phyloP scores from a whole-genome alignment of 2,888 invertebrate species.

The Asteroscopus sphinx region DNA sequence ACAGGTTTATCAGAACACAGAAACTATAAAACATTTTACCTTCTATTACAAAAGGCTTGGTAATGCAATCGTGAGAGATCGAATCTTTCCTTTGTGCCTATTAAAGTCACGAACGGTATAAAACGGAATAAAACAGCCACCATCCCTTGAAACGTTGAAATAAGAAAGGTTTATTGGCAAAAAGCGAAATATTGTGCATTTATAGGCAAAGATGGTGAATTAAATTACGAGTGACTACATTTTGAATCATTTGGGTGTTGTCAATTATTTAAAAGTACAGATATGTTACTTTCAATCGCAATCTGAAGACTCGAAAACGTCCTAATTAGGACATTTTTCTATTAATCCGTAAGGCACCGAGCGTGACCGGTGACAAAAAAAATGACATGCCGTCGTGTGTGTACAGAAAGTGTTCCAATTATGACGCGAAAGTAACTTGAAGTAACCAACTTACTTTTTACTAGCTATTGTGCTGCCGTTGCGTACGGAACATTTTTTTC shows the following conservation, averaged over 20 bases:
- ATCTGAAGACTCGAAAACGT: no score
- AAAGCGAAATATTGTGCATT: not conserved
- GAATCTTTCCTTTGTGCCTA: constrained; percentile 12
- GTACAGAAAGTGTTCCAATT: no score
- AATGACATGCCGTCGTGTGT: no score
- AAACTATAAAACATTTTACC: not conserved
- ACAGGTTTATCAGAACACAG: no score
- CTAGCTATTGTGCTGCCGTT: no score
- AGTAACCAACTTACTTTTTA: no score
- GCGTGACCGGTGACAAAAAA: no score
- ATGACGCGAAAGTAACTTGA: no score
- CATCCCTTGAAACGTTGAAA: constrained; percentile 3
- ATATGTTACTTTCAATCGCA: no score
- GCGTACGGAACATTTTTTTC: no score
- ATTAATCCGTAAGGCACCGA: no score
- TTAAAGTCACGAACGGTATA: not conserved
- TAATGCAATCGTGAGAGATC: constrained; percentile 5
- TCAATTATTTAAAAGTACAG: not conserved
- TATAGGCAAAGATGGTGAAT: not conserved
- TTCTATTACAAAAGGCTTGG: not conserved
- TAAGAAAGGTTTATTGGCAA: constrained; percentile 10
- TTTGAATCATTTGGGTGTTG: not conserved
- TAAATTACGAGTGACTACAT: not conserved
- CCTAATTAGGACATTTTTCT: no score
- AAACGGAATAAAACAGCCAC: constrained; percentile 1